Percentiles rank a stretch among this genome's conserved stretches.
phyloP scores from a whole-genome alignment of 2,113 vertebrate genomes.

The Saguinus midas region DNA sequence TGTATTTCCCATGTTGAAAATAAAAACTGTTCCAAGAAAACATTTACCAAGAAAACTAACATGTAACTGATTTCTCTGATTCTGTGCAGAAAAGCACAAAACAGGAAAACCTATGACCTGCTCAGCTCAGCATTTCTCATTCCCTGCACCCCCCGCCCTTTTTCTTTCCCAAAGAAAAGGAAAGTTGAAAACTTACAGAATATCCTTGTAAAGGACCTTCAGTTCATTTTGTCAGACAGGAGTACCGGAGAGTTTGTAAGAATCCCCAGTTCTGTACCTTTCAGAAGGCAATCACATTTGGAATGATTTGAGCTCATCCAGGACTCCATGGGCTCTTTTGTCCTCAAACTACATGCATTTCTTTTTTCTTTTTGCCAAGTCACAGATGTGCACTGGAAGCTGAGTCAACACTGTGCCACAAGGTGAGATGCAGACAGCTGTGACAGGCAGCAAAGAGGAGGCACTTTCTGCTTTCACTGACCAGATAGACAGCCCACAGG shows the following conservation, averaged over 20 bases:
- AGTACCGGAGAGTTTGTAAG: not conserved
- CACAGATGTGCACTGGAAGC: not conserved
- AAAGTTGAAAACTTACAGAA: not conserved
- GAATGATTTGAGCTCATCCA: not conserved
- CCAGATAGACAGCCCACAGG: not conserved
- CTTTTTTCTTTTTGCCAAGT: not conserved
- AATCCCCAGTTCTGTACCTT: not conserved
- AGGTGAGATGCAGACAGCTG: not conserved
- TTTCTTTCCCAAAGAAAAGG: slow-evolving; percentile 1
- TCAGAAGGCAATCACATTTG: not conserved
- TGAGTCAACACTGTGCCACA: not conserved
- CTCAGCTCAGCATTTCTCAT: not conserved
- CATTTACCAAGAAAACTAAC: not conserved
- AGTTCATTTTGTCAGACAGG: not conserved
- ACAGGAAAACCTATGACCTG: not conserved
- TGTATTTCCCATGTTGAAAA: not conserved
- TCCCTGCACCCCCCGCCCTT: fast-evolving
- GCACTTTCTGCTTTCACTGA: not conserved
- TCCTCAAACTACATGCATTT: not conserved
- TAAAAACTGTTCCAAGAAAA: not conserved
- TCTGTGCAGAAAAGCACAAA: not conserved
- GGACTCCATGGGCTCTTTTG: not conserved
- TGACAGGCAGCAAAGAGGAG: not conserved
- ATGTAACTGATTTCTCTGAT: not conserved
- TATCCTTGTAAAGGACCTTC: not conserved